Conservation (phyloP, 2,797 vertebrate genomes). For the Acanthiza pusilla region DNA sequence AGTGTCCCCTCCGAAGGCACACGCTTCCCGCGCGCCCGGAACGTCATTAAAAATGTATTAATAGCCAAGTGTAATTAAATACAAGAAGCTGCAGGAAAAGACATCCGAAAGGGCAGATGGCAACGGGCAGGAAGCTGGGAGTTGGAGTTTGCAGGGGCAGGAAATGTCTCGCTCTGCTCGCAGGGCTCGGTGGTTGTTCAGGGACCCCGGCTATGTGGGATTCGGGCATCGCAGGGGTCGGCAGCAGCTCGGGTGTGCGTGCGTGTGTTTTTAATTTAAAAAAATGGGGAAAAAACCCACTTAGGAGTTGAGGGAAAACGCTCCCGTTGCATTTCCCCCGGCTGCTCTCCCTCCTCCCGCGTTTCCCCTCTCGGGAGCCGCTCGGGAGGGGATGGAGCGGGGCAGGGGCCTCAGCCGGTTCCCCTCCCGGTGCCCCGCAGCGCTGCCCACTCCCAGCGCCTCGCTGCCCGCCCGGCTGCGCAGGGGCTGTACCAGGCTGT, state of each 20-base stretch:
- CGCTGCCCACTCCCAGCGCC: background rate
- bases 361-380: background rate
- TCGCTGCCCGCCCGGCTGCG: background rate
- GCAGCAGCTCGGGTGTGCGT: background rate
- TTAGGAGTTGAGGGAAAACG: background rate
- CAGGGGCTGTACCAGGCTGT: background rate
- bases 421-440: background rate
- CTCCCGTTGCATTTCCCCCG: background rate
- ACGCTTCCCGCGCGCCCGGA: slow-evolving; percentile 11
- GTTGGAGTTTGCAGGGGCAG: slow-evolving; percentile 13
- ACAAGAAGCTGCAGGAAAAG: slow-evolving; percentile 50
- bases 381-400: background rate
- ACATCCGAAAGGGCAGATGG: slow-evolving; percentile 40
- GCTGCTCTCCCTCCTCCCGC: background rate
- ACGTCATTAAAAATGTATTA: slow-evolving; percentile 59
- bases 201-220: background rate
- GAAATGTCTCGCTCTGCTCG: background rate
- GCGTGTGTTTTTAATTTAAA: background rate
- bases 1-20: background rate
- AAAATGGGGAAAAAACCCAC: background rate
- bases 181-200: rapidly evolving
- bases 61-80: slow-evolving; percentile 57
- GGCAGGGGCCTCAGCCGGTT: background rate
- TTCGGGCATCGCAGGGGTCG: background rate
- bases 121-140: slow-evolving; percentile 11